Evolutionary conservation across 2,888 invertebrate genomes (phyloP).

Genomic region (Yponomeuta sedellus): DNA sequence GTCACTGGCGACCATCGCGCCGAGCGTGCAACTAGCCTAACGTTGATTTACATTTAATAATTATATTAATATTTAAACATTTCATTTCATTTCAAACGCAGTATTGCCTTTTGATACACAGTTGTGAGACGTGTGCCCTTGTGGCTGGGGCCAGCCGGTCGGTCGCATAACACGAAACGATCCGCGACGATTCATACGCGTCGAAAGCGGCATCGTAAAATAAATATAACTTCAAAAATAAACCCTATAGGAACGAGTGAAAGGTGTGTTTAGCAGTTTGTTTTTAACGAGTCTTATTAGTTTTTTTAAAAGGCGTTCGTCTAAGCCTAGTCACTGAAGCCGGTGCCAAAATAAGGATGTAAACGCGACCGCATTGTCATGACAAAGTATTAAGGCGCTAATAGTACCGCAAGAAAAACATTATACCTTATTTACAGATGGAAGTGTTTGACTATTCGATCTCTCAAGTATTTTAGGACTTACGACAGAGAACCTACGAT

Average conservation of each 20-base stretch:
- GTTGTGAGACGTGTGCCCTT: neutral
- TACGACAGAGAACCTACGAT: too few relatives aligned
- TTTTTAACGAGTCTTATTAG: neutral
- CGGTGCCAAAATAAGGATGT: neutral
- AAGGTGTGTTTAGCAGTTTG: neutral
- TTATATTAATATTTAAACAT: slow-evolving; percentile 6
- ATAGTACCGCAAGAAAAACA: too few relatives aligned
- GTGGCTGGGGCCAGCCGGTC: neutral
- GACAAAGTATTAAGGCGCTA: too few relatives aligned
- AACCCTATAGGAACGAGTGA: slow-evolving; percentile 27
- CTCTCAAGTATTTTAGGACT: too few relatives aligned
- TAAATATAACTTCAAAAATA: slow-evolving; percentile 23
- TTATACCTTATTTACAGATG: too few relatives aligned
- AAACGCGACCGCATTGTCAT: neutral
- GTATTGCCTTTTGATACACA: slow-evolving; percentile 12
- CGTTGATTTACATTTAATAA: slow-evolving; percentile 12
- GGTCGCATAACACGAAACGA: neutral
- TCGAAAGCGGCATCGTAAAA: slow-evolving; percentile 21
- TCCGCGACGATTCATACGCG: slow-evolving; percentile 20
- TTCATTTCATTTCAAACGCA: slow-evolving; percentile 12
- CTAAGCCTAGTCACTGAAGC: neutral
- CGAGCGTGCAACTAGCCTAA: slow-evolving; percentile 5
- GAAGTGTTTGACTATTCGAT: too few relatives aligned
- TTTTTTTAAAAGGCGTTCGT: neutral
- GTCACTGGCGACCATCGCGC: slow-evolving; percentile 1